Base-by-base conservation (phyloP, 2,797 vertebrate species). In the Pipistrellus pipistrellus region DNA sequence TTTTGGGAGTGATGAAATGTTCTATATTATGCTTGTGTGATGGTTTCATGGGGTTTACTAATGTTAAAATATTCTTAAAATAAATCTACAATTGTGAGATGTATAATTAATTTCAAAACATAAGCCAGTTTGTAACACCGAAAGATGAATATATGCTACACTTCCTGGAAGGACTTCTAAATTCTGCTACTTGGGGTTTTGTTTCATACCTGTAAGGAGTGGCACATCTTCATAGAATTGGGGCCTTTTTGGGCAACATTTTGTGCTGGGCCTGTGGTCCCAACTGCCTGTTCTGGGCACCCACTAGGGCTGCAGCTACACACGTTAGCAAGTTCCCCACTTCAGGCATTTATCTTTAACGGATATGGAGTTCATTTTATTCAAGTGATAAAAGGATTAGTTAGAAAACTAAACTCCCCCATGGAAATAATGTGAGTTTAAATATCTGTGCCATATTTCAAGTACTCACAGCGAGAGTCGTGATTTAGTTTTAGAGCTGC, bases 51-150 rank as follows among this genome's bases (percentile, higher is more conserved):
- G 9, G 64, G 15, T 62, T 75, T 76, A 53, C 12, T 82, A 83
- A 91, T 53, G 12, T 38, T 62, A 75, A 53, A 91, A 20, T 53
- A 20, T 53, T 53, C 53, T 53, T 53, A 53, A 53, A 53, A 53
- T 53, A 53, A 53, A 53, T 53, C 18, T 53, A 53, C 18, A 53
- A 53, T 53, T 53, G 20, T 55, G 20, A 46, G 80, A 77, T 53
- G 9, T 66, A 71, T 4, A 69, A 27, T 88, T 94, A 93, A 88
- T 89, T 88, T 94, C 87, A 80, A 86, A 78, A 94, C 38, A 75
- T 23, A 93, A 69, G 73, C 44, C 38, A 78, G 59, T 88, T 88
- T 92, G 23, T 85, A 71, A 91, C 73, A 57, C 57, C 71, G 53
- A 91, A 83, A 32, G 20, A 32, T 69, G 8, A 4, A 32, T 75